Base-by-base conservation (phyloP, 2,797 vertebrate genomes). In the Trachurus trachurus region DNA sequence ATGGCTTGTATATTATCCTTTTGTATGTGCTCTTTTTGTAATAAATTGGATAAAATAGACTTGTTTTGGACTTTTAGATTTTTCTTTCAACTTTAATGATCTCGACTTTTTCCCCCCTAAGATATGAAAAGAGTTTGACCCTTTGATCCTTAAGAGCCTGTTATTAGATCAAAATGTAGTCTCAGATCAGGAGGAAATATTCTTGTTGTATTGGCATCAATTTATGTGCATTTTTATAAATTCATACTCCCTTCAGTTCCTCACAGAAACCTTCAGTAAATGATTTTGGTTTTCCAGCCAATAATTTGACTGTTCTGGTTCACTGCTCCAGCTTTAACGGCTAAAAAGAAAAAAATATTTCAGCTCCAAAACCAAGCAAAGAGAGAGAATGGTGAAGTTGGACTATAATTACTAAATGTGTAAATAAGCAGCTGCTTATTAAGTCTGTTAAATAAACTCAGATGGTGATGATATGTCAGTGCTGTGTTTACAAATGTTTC, bases 11-110 rank as follows among this genome's bases (percentile, higher is more conserved):
- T 94, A 96, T 95, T 94, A 95, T 96, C 93, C 92, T 96, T 96
- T 96, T 96, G 91, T 96, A 96, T 96, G 95, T 96, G 94, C 94
- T 96, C 94, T 94, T 95, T 96, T 95, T 96, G 89, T 96, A 96
- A 95, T 96, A 96, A 96, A 96, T 88, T 83, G 86, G 74, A 82
- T 86, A 90, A 94, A 95, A 93, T 78, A 52, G 77, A 77, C 9
- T 57, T 47, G 65, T 40, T 67, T 63, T 57, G 76, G 31, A 47
- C 29, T 57, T 16, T 40, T 54, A 17, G 71, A 11, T 54, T n/a
- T 37, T 37, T 37, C 34, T 9, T 52, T 34, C 9, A 4, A 29
- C 2, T 29, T 9, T 17, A 62, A 19, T 44, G 2, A 1, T 15
- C 37, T 60, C 1, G 22, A 22, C 21, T 6, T 12, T 6, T 12